A percentile compares a stretch with the other conserved stretches of the same genome.
Conservation (phyloP, 2,888 invertebrate species). For the Pachycephus smyrnensis region DNA sequence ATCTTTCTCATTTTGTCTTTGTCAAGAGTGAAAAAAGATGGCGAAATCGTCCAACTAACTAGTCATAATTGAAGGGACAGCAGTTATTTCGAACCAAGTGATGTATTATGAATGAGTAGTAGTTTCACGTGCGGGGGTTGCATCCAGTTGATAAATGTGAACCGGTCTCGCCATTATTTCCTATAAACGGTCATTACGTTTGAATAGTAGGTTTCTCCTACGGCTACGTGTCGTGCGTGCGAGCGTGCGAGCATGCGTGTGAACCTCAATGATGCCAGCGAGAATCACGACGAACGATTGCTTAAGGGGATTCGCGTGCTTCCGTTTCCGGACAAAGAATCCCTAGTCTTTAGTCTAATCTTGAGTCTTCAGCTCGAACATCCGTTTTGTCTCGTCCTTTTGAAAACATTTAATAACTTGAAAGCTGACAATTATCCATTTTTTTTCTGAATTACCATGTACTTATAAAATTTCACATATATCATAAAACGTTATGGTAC, state of each 20-base stretch:
- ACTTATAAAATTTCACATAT: not conserved
- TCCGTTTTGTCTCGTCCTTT: not conserved
- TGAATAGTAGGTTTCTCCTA: constrained; percentile 20
- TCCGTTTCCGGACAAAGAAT: not conserved
- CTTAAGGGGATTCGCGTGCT: not conserved
- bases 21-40: not conserved
- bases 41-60: not conserved
- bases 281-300: not conserved
- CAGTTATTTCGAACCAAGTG: not conserved
- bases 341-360: not conserved
- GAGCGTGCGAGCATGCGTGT: not conserved
- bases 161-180: constrained; percentile 37
- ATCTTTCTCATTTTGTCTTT: not conserved
- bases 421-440: not conserved
- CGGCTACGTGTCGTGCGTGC: not conserved
- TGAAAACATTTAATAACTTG: not conserved
- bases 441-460: not conserved
- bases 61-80: not conserved
- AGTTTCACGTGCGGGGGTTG: constrained; percentile 34
- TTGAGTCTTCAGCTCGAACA: not conserved
- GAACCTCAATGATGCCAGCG: not conserved
- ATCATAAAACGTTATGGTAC: not conserved
- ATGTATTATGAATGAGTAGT: constrained; percentile 35
- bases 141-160: constrained; percentile 38
- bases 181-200: constrained; percentile 46